A percentile compares a stretch with the other conserved stretches of the same genome.
Conservation (phyloP, 1,140 invertebrate genomes). For the Monomorium pharaonis region DNA sequence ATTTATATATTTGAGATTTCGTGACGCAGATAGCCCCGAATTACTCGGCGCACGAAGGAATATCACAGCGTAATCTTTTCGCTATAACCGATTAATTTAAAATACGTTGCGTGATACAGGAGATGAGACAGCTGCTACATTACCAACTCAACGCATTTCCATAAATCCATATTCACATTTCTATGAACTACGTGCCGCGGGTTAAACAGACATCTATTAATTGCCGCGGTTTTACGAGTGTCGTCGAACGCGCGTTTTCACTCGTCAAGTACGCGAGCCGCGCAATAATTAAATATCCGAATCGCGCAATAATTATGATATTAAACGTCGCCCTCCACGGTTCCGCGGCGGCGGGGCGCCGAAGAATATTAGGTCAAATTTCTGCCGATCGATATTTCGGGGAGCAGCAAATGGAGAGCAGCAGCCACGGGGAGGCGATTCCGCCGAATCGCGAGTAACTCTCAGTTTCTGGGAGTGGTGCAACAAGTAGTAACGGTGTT, state of each 20-base stretch:
- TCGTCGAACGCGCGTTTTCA: slow-evolving; percentile 2
- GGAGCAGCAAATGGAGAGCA: neutral
- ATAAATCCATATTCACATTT: slow-evolving; percentile 39
- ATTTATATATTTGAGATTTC: neutral
- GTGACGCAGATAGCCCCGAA: neutral
- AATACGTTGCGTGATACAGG: neutral
- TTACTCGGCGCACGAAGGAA: neutral
- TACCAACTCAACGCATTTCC: neutral
- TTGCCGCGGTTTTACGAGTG: slow-evolving; percentile 40
- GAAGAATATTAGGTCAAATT: slow-evolving; percentile 49
- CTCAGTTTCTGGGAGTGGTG: slow-evolving; percentile 78
- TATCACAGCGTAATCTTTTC: neutral
- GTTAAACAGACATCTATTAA: slow-evolving; percentile 51
- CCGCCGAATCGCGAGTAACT: slow-evolving; percentile 58
- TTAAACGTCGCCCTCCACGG: slow-evolving; percentile 19
- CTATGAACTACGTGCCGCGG: slow-evolving; percentile 21
- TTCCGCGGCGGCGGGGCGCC: slow-evolving; percentile 11
- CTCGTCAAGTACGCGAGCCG: slow-evolving; percentile 5
- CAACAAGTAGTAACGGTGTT: slow-evolving; percentile 83
- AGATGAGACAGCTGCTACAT: slow-evolving; percentile 20
- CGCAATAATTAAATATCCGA: slow-evolving; percentile 32
- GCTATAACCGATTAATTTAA: slow-evolving; percentile 24
- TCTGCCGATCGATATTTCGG: slow-evolving; percentile 33
- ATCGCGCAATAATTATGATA: slow-evolving; percentile 30
- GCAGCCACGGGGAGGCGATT: neutral